phyloP scores from a whole-genome alignment of 23 tunicate genomes.

The Trididemnum nubilum region DNA sequence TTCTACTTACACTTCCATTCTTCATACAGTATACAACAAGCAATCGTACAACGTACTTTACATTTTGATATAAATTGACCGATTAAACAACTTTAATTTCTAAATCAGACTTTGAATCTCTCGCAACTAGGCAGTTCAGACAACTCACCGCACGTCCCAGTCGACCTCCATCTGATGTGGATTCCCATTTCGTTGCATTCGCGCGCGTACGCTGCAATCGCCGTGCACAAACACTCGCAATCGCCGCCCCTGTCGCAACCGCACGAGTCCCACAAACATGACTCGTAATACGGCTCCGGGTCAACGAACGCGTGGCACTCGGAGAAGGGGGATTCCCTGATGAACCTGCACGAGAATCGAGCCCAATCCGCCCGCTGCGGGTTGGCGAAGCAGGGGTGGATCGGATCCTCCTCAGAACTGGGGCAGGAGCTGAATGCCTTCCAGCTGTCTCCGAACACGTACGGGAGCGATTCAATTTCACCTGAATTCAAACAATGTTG shows the following conservation, averaged over 20 bases:
- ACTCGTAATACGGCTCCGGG: slow-evolving; percentile 80
- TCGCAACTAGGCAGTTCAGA: no score
- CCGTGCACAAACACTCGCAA: slow-evolving; percentile 96
- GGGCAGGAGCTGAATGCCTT: slow-evolving; percentile 84
- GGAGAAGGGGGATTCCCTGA: slow-evolving; percentile 64
- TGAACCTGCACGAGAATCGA: slow-evolving; percentile 53
- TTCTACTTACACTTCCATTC: no score
- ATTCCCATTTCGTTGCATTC: slow-evolving; percentile 81
- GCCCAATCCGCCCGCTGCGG: slow-evolving; percentile 93
- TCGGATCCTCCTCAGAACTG: slow-evolving; percentile 78
- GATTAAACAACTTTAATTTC: no score
- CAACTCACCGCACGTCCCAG: slow-evolving; percentile 82
- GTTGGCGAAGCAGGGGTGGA: slow-evolving; percentile 79
- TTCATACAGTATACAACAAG: no score
- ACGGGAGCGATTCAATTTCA: slow-evolving; percentile 49
- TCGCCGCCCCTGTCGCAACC: slow-evolving; percentile 98
- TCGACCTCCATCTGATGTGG: slow-evolving; percentile 89
- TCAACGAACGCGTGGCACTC: slow-evolving; percentile 78
- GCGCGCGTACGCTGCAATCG: slow-evolving; percentile 82
- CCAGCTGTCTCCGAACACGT: slow-evolving; percentile 86
- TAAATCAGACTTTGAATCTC: no score
- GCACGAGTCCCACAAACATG: slow-evolving; percentile 95
- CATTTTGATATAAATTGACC: no score
- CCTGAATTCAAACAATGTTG: slow-evolving; percentile 39
- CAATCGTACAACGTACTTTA: no score